phyloP scores from a whole-genome alignment of 2,888 invertebrate species.

The Neuroscelio doddi region DNA sequence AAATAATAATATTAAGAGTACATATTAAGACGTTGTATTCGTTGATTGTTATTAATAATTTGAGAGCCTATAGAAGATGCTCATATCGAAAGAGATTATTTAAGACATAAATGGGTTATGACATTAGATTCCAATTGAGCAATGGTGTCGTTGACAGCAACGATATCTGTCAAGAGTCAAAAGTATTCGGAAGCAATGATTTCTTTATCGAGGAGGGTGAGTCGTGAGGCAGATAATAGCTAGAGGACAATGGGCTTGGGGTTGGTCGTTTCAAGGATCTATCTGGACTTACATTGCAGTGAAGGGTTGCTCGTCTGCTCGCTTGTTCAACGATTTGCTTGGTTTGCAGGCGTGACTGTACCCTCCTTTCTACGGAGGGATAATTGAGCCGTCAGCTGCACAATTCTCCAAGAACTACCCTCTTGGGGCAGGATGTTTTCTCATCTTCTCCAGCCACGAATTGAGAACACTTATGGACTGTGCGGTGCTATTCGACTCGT shows the following conservation, averaged over 20 bases:
- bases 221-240: conserved; percentile 61
- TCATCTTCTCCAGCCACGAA: neutral
- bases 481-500: conserved; percentile 1
- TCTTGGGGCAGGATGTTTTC: conserved; percentile 12
- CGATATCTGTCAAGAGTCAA: conserved; percentile 59
- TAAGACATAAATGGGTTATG: neutral
- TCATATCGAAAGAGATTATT: no score
- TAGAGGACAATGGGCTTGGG: conserved; percentile 63
- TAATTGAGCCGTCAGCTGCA: conserved; percentile 72
- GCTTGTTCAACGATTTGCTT: conserved; percentile 39
- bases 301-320: conserved; percentile 45
- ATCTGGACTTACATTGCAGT: conserved; percentile 26
- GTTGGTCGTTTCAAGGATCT: conserved; percentile 59
- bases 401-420: conserved; percentile 38
- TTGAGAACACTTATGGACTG: conserved; percentile 1
- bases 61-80: no score
- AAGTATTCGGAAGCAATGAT: conserved; percentile 60
- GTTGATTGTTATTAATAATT: no score
- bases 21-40: no score
- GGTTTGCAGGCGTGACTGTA: conserved; percentile 64
- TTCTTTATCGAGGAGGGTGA: conserved; percentile 50
- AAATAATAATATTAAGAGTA: no score
- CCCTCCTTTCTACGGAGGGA: conserved; percentile 51
- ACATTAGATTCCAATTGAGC: conserved; percentile 8
- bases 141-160: conserved; percentile 9